Percentiles rank a stretch among this genome's conserved stretches.
Evolutionary conservation across 1,140 invertebrate genomes (phyloP).

Genomic region (Heliconius hewitsoni): DNA sequence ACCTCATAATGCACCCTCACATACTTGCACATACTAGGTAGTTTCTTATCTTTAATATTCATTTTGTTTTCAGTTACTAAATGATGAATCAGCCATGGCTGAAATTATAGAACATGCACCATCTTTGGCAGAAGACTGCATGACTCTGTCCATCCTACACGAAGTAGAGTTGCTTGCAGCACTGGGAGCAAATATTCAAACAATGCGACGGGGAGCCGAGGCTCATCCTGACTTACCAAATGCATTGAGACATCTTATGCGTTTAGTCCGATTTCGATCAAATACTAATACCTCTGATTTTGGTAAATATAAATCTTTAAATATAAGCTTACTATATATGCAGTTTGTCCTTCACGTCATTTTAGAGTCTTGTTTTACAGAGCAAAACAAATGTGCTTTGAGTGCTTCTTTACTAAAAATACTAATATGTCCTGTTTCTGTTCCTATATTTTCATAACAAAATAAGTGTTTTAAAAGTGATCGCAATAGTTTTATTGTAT

Average conservation of each 20-base stretch:
- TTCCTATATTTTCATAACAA: too few relatives aligned
- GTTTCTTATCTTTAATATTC: background rate
- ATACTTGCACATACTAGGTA: background rate
- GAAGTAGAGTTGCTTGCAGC: constrained; percentile 73
- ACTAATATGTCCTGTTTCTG: too few relatives aligned
- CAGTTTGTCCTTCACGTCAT: too few relatives aligned
- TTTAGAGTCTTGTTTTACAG: too few relatives aligned
- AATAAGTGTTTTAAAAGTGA: too few relatives aligned
- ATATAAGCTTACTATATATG: background rate
- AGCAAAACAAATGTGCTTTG: too few relatives aligned
- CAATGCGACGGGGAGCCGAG: constrained; percentile 69
- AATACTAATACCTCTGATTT: constrained; percentile 53
- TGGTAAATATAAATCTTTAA: constrained; percentile 42
- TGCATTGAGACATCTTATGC: constrained; percentile 58
- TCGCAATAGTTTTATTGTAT: too few relatives aligned
- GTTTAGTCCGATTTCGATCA: constrained; percentile 55
- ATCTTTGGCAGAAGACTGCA: constrained; percentile 66
- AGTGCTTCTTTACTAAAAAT: too few relatives aligned
- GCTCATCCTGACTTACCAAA: constrained; percentile 66
- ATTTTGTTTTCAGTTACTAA: constrained; percentile 59
- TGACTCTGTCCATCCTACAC: constrained; percentile 67
- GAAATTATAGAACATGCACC: constrained; percentile 70
- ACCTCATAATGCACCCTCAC: too few relatives aligned
- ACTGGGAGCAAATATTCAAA: constrained; percentile 65
- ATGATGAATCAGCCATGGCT: constrained; percentile 69